phyloP scores from a whole-genome alignment of 2,888 invertebrate genomes.

The Busseola fusca region DNA sequence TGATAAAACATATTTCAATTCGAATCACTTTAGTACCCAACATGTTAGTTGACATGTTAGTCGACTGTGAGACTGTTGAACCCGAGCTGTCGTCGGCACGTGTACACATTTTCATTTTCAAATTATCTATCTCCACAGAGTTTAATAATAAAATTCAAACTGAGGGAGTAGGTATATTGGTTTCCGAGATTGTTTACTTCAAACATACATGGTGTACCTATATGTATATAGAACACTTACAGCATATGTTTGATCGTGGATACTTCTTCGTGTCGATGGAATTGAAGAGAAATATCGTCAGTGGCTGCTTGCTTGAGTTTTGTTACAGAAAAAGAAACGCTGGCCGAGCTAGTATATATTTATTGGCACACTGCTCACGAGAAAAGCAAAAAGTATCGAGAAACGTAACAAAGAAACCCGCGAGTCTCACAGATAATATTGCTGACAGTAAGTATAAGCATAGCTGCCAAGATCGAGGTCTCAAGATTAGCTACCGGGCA shows the following conservation, averaged over 20 bases:
- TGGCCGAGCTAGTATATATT: not conserved
- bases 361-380: constrained; percentile 19
- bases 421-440: not conserved
- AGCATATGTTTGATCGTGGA: constrained; percentile 9
- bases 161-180: constrained; percentile 30
- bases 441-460: not conserved
- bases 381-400: constrained; percentile 2
- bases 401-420: not conserved
- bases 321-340: constrained; percentile 15
- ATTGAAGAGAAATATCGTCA: constrained; percentile 51
- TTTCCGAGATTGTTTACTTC: constrained; percentile 41
- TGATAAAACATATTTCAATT: not conserved
- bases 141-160: constrained; percentile 40
- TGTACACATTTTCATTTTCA: constrained; percentile 25
- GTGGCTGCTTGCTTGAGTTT: constrained; percentile 11
- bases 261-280: constrained; percentile 30
- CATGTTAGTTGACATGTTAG: constrained; percentile 16
- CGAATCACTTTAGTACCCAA: not conserved
- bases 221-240: not conserved
- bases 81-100: constrained; percentile 8
- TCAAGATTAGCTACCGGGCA: not conserved
- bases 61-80: constrained; percentile 3
- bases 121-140: constrained; percentile 27
- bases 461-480: not conserved
- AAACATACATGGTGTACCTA: constrained; percentile 24